Conservation (phyloP, 2,113 vertebrate species). For the Irena cyanogastra region DNA sequence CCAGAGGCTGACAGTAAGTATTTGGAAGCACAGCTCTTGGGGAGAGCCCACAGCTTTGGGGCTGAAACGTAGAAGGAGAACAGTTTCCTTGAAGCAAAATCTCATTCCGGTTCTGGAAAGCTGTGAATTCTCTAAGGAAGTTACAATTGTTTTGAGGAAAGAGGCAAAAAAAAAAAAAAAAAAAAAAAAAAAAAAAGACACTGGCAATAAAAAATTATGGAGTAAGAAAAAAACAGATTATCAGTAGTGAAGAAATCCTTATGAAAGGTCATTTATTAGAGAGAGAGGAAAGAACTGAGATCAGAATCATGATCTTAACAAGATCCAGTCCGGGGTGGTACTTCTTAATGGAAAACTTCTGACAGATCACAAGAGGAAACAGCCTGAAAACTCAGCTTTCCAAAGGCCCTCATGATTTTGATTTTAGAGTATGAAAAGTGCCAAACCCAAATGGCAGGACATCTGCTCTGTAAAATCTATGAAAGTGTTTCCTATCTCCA, state of each 20-base stretch:
- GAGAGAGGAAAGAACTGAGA: background rate
- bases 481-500: conserved; percentile 11
- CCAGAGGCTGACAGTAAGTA: background rate
- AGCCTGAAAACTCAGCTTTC: conserved; percentile 11
- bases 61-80: background rate
- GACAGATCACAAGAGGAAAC: background rate
- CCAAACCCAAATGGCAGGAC: conserved; percentile 46
- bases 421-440: conserved; percentile 18
- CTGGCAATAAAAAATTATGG: background rate
- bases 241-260: conserved; percentile 25
- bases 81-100: background rate
- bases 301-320: conserved; percentile 5
- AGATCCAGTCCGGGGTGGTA: conserved; percentile 20
- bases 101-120: background rate
- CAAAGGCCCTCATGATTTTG: conserved; percentile 42
- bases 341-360: conserved; percentile 50
- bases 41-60: background rate
- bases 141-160: background rate
- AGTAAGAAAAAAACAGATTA: background rate
- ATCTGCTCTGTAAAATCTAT: conserved; percentile 36
- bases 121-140: background rate
- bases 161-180: background rate
- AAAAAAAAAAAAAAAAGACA: background rate
- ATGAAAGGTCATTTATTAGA: conserved; percentile 30
- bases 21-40: background rate